Evolutionary conservation across 1,140 invertebrate species (phyloP).

Genomic region (Venturia canescens): DNA sequence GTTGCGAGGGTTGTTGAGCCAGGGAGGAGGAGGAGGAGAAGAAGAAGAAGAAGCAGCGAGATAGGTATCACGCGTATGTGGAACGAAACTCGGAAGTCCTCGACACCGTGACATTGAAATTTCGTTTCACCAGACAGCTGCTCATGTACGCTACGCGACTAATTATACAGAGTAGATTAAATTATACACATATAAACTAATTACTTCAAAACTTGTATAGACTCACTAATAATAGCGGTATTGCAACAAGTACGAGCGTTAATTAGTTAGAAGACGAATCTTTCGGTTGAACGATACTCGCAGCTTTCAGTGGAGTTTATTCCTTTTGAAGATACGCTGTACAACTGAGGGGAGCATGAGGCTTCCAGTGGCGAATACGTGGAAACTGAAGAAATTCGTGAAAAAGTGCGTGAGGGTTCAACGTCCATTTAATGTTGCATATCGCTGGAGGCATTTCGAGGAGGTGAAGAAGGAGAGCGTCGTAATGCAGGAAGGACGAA

Average conservation of each 20-base stretch:
- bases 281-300: background rate
- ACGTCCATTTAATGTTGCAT: conserved; percentile 70
- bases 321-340: background rate
- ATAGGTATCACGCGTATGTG: conserved; percentile 8
- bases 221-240: background rate
- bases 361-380: too few species aligned
- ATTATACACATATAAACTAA: background rate
- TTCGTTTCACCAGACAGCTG: background rate
- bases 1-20: background rate
- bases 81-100: conserved; percentile 11
- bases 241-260: background rate
- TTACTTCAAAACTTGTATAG: background rate
- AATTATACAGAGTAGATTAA: conserved; percentile 4
- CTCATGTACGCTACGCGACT: background rate
- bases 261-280: background rate
- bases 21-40: background rate
- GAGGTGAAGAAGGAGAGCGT: conserved; percentile 48
- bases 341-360: too few species aligned
- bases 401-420: conserved; percentile 68
- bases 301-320: background rate
- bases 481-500: conserved; percentile 50
- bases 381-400: conserved; percentile 12
- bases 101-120: conserved; percentile 17
- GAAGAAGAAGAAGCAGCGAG: background rate
- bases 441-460: conserved; percentile 54